Conservation (phyloP, 2,888 invertebrate genomes). For the Eristalis tenax region DNA sequence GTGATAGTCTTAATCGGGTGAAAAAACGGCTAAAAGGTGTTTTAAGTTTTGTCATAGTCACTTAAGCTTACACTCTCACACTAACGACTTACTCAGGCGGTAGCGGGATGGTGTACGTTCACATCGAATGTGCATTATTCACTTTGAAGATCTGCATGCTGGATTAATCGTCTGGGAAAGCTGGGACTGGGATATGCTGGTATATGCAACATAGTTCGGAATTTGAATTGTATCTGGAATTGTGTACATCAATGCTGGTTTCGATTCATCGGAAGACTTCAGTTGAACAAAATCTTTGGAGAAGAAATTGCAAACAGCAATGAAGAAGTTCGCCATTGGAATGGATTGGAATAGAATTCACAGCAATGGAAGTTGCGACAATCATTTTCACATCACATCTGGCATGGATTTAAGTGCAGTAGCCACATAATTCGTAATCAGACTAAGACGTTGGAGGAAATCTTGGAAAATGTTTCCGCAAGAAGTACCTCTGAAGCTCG, state of each 20-base stretch:
- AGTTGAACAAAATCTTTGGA: no score
- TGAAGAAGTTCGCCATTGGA: neutral
- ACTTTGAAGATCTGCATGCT: neutral
- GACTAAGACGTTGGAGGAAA: no score
- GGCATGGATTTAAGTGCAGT: no score
- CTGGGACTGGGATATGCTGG: neutral
- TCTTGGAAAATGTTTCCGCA: no score
- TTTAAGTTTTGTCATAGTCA: slow-evolving; percentile 16
- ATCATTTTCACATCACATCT: no score
- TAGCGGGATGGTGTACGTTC: slow-evolving; percentile 11
- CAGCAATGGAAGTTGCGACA: no score
- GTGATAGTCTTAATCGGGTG: neutral
- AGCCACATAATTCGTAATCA: no score
- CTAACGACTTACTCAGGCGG: neutral
- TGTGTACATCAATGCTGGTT: neutral
- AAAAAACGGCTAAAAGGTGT: neutral
- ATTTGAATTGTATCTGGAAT: neutral
- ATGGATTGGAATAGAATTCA: no score
- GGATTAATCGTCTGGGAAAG: neutral
- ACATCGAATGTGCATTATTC: neutral
- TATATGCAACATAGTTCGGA: neutral
- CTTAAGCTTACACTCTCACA: neutral
- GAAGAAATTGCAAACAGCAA: neutral
- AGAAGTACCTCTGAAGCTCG: no score
- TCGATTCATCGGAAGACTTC: neutral